A percentile compares a stretch with the other conserved stretches of the same genome.
phyloP scores from a whole-genome alignment of 2,113 vertebrate genomes.

The Apistogramma diplotaenia region DNA sequence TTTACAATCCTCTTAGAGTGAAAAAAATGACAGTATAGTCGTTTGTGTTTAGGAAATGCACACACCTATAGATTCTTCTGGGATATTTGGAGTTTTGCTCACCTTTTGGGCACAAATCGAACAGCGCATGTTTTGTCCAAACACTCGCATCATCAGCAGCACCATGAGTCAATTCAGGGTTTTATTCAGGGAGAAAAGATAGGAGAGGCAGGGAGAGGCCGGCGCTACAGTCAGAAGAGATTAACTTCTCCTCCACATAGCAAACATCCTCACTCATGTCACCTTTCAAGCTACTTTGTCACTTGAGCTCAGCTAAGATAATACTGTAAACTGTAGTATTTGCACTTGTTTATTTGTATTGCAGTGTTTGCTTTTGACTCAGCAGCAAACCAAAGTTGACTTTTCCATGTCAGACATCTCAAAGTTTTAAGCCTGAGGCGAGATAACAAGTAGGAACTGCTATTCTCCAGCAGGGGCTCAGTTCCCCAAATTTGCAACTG shows the following conservation, averaged over 20 bases:
- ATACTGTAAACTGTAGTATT: conserved; percentile 1
- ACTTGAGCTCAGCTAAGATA: not conserved
- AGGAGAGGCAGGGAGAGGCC: conserved; percentile 50
- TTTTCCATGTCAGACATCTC: not conserved
- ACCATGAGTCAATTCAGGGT: conserved; percentile 14
- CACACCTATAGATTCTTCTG: conserved; percentile 4
- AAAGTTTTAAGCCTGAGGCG: not conserved
- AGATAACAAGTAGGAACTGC: not conserved
- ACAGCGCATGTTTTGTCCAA: not conserved
- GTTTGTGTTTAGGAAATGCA: not conserved
- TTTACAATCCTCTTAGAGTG: not conserved
- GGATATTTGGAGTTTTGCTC: not conserved
- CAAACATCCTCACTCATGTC: conserved; percentile 48
- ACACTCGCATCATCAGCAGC: not conserved
- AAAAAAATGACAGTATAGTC: not conserved
- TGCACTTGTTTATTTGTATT: not conserved
- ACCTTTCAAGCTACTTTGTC: conserved; percentile 28
- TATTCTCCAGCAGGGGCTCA: not conserved
- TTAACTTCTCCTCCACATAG: conserved; percentile 51
- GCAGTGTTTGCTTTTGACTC: not conserved
- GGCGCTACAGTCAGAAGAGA: conserved; percentile 43
- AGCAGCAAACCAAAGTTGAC: not conserved
- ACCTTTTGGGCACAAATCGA: not conserved
- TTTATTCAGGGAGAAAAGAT: conserved; percentile 13
- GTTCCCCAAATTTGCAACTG: not conserved